Evolutionary conservation across 2,888 invertebrate genomes (phyloP), one percentile per base, ranked within the genome.

Genomic region (Ennomos fuscantarius): DNA sequence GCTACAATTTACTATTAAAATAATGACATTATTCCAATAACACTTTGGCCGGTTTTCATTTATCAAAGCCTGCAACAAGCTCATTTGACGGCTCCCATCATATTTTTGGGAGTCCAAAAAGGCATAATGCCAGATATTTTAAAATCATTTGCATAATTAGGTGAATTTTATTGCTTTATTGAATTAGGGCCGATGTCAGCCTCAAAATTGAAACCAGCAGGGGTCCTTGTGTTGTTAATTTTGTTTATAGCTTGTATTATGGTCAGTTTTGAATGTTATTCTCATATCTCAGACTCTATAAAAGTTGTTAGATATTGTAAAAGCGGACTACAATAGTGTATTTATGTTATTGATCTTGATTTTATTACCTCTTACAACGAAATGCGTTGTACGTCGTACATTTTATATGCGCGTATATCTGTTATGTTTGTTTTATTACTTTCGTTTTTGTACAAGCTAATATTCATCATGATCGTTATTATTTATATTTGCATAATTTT

Each of bases 141-240:
- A 84, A 70, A 84, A 84, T 81, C 89, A 91, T 92, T 92, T 91
- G 89, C 92, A 92, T 92, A 92, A 92, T 92, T 92, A 92, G 90
- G 92, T 92, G 91, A 89, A 91, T 91, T 92, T 92, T 92, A 92
- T 92, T 84, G 89, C 92, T 92, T 91, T 92, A 92, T 92, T 92
- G 92, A 92, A 92, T 92, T 92, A 92, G 85, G 89, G 83, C 86
- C 88, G 86, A 90, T 89, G 92, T 92, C 92, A 89, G 87, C 72
- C 76, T 86, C 89, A 89, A 92, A 92, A 92, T 92, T 92, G 92
- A 89, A 92, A 89, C 71, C 92, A 88, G 89, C 92, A 72, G 90
- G 92, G 86, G 79, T 79, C 69, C 87, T 72, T 86, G 84, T 91
- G 92, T 92, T 92, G 92, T 92, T 92, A 91, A 92, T 92, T 91